Base-by-base conservation (phyloP, 2,888 invertebrate genomes). In the Dasysyrphus tricinctus region DNA sequence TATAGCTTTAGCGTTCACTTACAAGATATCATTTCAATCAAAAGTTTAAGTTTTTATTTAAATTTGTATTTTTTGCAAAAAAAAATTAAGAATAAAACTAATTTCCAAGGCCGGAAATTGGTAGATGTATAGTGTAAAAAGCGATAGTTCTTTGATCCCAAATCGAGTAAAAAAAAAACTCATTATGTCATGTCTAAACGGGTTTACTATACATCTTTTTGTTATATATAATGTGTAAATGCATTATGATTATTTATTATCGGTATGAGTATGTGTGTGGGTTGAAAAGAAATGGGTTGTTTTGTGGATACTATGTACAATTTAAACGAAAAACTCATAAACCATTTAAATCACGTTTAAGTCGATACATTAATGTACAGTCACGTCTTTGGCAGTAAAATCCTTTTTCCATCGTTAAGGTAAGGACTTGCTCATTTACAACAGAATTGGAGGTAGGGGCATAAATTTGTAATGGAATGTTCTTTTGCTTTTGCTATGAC, bases 321-420 rank as follows among this genome's bases (percentile, higher is more conserved):
- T 76, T 76, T 67, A 44, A 80, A 77, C 67, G 67, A 77, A 73
- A 69, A 80, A 77, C 76, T 76, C 77, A 85, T 80, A 80, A 80
- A 80, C 77, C 76, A 85, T 85, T 85, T 80, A 85, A 85, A 85
- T 80, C 85, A 85, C 77, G 85, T 85, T 77, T 80, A 85, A 77
- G 80, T 73, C 80, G 85, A 85, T 85, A 85, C 77, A 80, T 77
- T 80, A 77, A 85, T 85, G 80, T 80, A 77, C 77, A 80, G 85
- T 85, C 85, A 85, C 85, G 85, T 85, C 67, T 74, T 67, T 47
- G 44, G 42, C 8, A 14, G 80, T 63, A 59, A 85, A 80, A 85
- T 85, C 80, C 85, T 7, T 80, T 80, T 77, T 77, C 54, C 85
- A 77, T 76, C 80, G 69, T 73, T 77, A 24, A 24, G 12, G 12